These are phyloP conservation scores for Drosophila silvestris DNA, from an alignment of 2,888 invertebrate genomes.

Conservation along the genomic window DNA sequence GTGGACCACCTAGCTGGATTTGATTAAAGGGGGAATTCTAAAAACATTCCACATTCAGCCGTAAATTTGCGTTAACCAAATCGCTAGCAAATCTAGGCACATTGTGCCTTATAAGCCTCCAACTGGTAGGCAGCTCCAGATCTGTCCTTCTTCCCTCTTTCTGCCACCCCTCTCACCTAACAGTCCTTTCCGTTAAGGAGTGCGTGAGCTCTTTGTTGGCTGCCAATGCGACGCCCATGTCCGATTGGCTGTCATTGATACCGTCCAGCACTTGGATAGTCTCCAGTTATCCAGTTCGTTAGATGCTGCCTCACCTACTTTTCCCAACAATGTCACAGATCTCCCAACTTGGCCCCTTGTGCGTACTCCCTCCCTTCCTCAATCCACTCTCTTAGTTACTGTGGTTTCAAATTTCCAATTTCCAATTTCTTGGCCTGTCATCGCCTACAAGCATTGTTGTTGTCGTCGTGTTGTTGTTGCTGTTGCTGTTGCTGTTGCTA, in stretches of 20 bases:
- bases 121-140: conserved; percentile 31
- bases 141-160: conserved; percentile 7
- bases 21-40: conserved; percentile 32
- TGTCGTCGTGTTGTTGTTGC: conserved; percentile 49
- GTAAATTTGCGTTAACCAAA: conserved; percentile 73
- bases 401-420: conserved; percentile 44
- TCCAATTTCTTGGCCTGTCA: conserved; percentile 69
- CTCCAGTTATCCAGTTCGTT: conserved; percentile 43
- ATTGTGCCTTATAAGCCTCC: conserved; percentile 63
- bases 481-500: conserved; percentile 20
- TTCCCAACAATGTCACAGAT: conserved; percentile 55
- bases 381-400: not conserved
- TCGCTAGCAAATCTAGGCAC: conserved; percentile 75
- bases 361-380: conserved; percentile 27
- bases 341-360: conserved; percentile 42
- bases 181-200: conserved; percentile 18
- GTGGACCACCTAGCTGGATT: conserved; percentile 59
- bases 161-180: not conserved
- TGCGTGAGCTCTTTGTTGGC: conserved; percentile 61
- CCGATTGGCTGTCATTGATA: conserved; percentile 78
- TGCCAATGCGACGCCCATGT: conserved; percentile 79
- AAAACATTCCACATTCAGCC: conserved; percentile 37
- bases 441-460: conserved; percentile 67
- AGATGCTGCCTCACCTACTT: conserved; percentile 75
- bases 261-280: conserved; percentile 43